phyloP scores from a whole-genome alignment of 2,888 invertebrate genomes.

The Argyresthia albistria region DNA sequence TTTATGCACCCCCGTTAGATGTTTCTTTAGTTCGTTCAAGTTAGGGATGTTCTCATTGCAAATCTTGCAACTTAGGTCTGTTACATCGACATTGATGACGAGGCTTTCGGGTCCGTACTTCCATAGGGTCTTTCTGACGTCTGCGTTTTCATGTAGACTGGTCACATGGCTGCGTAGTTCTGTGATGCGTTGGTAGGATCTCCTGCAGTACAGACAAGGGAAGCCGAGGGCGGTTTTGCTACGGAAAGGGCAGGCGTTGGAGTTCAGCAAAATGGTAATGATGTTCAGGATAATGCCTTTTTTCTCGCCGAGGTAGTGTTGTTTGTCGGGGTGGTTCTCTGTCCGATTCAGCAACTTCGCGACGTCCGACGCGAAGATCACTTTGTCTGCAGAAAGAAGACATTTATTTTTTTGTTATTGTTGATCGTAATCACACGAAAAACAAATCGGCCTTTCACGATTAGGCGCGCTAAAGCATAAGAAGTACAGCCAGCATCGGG shows the following conservation, averaged over 20 bases:
- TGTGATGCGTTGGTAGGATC: constrained; percentile 17
- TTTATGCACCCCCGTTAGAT: constrained; percentile 18
- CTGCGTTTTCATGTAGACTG: constrained; percentile 12
- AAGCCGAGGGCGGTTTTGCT: constrained; percentile 23
- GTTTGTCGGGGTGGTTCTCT: neutral
- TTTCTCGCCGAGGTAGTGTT: constrained; percentile 13
- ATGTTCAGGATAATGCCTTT: constrained; percentile 21
- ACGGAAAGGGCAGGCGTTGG: constrained; percentile 27
- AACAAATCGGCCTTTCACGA: neutral
- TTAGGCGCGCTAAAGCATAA: neutral
- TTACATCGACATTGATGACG: constrained; percentile 26
- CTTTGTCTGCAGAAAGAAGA: constrained; percentile 23
- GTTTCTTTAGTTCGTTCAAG: constrained; percentile 20
- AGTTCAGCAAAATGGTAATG: constrained; percentile 20
- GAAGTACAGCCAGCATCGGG: no score
- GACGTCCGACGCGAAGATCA: constrained; percentile 27
- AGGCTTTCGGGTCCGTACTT: constrained; percentile 21
- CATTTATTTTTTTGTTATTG: no score
- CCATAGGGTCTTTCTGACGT: constrained; percentile 14
- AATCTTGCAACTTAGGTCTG: constrained; percentile 23
- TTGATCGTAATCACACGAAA: neutral
- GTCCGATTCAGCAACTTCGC: constrained; percentile 19
- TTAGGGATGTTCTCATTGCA: constrained; percentile 16
- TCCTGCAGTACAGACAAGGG: constrained; percentile 27
- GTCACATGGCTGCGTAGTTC: constrained; percentile 18